Conservation (phyloP, 2,888 invertebrate species). For the Ariolimax columbianus region DNA sequence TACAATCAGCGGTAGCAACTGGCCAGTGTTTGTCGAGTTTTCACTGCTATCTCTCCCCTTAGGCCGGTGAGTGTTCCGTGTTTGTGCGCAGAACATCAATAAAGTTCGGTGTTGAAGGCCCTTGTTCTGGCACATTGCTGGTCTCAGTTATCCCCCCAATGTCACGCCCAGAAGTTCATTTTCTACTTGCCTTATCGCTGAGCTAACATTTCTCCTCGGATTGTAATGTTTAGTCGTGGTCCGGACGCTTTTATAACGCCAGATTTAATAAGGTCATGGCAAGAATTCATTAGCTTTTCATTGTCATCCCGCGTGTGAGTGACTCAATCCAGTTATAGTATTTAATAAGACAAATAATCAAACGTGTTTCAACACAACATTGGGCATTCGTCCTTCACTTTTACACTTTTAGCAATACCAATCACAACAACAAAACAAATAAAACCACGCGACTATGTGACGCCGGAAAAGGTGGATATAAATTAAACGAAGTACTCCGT, state of each 20-base stretch:
- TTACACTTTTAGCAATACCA: conserved; percentile 1
- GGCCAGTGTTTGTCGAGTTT: not conserved
- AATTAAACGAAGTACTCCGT: not conserved
- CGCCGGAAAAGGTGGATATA: not conserved
- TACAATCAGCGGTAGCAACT: not conserved
- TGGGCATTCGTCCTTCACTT: not conserved
- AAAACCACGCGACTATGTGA: not conserved
- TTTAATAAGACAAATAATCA: not conserved
- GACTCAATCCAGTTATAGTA: not conserved
- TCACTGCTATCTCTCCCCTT: conserved; percentile 1
- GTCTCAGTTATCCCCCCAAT: conserved; percentile 16
- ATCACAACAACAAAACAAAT: not conserved
- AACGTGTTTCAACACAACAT: not conserved
- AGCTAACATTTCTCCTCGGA: conserved; percentile 23
- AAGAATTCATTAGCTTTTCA: conserved; percentile 28
- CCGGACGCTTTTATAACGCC: not conserved
- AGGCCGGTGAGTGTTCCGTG: conserved; percentile 11
- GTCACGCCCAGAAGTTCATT: conserved; percentile 35
- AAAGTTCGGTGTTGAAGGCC: conserved; percentile 8
- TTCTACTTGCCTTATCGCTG: conserved; percentile 33
- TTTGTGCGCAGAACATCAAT: conserved; percentile 30
- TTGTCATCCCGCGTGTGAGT: conserved; percentile 18
- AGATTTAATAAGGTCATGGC: not conserved
- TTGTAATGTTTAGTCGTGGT: conserved; percentile 15
- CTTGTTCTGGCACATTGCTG: conserved; percentile 8